These are phyloP conservation scores for Platichthys stellatus DNA, from an alignment of 2,113 vertebrate species.

Conservation along the genomic window DNA sequence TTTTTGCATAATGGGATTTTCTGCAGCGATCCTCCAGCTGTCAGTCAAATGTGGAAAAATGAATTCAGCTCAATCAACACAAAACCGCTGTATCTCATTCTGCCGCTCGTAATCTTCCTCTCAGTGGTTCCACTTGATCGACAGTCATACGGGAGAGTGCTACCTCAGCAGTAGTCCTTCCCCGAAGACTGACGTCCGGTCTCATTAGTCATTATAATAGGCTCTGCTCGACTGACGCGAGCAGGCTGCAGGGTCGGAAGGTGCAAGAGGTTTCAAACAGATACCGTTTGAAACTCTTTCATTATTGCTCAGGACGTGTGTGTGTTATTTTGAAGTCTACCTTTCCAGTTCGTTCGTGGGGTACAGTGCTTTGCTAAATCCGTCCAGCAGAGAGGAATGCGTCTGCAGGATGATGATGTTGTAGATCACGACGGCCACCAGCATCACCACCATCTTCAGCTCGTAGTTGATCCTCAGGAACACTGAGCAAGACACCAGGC, in stretches of 20 bases:
- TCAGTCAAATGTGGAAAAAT: constrained; percentile 60
- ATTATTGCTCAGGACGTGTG: neutral
- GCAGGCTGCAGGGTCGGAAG: constrained; percentile 16
- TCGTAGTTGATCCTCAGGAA: constrained; percentile 98
- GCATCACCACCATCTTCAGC: constrained; percentile 97
- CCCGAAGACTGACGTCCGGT: constrained; percentile 14
- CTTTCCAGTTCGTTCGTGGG: constrained; percentile 82
- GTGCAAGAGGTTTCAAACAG: constrained; percentile 4
- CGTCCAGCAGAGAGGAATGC: constrained; percentile 89
- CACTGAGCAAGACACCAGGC: constrained; percentile 95
- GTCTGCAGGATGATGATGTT: constrained; percentile 95
- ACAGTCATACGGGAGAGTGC: constrained; percentile 33
- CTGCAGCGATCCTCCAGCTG: constrained; percentile 47
- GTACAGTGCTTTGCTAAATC: constrained; percentile 90
- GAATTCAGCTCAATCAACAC: constrained; percentile 52
- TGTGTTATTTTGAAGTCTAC: constrained; percentile 71
- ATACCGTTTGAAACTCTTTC: neutral
- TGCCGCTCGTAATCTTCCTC: constrained; percentile 61
- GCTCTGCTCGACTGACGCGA: neutral
- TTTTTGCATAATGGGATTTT: constrained; percentile 42
- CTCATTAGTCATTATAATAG: constrained; percentile 50
- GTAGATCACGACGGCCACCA: constrained; percentile 91
- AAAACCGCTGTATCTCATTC: constrained; percentile 43
- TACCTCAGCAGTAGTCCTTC: constrained; percentile 34
- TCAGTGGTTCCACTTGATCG: constrained; percentile 36